Evolutionary conservation across 2,113 vertebrate species (phyloP).

Genomic region (Pipra filicauda): DNA sequence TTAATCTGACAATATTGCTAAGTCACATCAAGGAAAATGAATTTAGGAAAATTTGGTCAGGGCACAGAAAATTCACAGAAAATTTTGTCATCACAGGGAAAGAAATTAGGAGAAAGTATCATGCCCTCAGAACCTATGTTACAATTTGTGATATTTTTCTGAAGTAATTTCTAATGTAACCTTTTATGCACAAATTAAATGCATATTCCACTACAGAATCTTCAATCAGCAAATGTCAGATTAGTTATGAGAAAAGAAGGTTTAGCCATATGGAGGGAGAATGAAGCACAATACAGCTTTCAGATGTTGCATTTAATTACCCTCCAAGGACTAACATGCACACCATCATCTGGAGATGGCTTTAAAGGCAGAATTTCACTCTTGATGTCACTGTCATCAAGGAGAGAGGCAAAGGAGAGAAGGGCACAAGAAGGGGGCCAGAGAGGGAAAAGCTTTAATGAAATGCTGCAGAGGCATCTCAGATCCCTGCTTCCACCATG

Average conservation of each 20-base stretch:
- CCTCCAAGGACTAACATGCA: not conserved
- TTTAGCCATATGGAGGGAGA: constrained; percentile 7
- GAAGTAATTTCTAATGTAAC: not conserved
- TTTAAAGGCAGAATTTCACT: not conserved
- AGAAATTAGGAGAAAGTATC: not conserved
- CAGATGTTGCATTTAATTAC: not conserved
- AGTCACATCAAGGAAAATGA: not conserved
- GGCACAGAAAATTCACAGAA: not conserved
- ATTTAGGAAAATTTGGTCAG: not conserved
- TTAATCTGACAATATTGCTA: not conserved
- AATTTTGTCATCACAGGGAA: not conserved
- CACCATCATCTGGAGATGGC: not conserved
- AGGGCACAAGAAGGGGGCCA: not conserved
- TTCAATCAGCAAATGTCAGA: not conserved
- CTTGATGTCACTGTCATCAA: not conserved
- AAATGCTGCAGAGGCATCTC: not conserved
- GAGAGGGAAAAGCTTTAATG: not conserved
- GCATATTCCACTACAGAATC: not conserved
- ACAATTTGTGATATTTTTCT: not conserved
- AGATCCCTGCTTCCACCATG: not conserved
- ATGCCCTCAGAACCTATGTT: not conserved
- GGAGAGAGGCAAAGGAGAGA: not conserved
- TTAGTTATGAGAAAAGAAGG: not conserved
- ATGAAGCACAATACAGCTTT: not conserved
- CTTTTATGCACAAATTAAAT: not conserved